Conservation (phyloP, 1,140 invertebrate genomes). For the Lasioglossum baleicum region DNA sequence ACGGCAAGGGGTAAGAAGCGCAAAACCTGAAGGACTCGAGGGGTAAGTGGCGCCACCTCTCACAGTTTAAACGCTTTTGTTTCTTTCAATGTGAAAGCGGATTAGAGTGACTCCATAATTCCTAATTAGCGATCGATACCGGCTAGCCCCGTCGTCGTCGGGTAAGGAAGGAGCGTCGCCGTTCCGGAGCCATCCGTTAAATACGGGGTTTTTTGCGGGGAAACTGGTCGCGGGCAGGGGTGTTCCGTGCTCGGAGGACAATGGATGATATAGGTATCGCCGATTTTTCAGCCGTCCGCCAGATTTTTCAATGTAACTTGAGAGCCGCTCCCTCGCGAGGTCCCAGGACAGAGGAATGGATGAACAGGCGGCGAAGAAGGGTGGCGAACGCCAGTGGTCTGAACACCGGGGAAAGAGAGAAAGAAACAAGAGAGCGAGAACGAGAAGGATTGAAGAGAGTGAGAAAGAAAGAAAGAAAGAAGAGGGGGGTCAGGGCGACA, state of each 20-base stretch:
- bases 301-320: constrained; percentile 68
- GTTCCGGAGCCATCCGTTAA: constrained; percentile 39
- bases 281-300: constrained; percentile 66
- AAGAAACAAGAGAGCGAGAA: background rate
- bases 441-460: constrained; percentile 7
- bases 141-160: background rate
- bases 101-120: constrained; percentile 35
- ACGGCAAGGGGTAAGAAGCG: too few relatives aligned
- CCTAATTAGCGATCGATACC: constrained; percentile 42
- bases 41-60: too few relatives aligned
- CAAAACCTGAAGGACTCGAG: too few relatives aligned
- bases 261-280: constrained; percentile 66
- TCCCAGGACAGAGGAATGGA: constrained; percentile 65
- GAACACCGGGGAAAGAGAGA: background rate
- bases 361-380: constrained; percentile 58
- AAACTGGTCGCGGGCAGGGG: constrained; percentile 9
- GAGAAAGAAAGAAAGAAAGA: background rate
- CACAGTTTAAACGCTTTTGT: too few relatives aligned
- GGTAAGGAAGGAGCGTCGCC: background rate
- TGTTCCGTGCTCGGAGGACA: constrained; percentile 36
- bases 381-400: constrained; percentile 18
- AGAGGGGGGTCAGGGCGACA: constrained; percentile 51
- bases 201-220: constrained; percentile 43
- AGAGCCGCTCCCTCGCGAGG: constrained; percentile 65
- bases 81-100: background rate